Conservation (phyloP, 2,888 invertebrate species). For the Aspidiotus rigidus region DNA sequence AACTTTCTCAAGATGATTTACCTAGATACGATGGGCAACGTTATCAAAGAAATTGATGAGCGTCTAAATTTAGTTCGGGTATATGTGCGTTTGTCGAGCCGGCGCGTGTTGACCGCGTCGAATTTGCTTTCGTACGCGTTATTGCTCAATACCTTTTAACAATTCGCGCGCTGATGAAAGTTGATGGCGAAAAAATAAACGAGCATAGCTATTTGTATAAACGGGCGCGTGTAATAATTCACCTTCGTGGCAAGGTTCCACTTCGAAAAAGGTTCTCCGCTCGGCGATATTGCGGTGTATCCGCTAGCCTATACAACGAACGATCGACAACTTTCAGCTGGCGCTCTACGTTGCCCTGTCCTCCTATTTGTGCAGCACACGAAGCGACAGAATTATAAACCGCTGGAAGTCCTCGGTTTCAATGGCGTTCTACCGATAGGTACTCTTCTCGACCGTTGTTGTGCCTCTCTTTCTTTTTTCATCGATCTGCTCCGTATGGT, state of each 20-base stretch:
- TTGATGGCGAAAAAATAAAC: too few species aligned
- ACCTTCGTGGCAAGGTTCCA: constrained; percentile 10
- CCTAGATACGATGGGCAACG: too few species aligned
- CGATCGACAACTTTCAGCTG: constrained; percentile 1
- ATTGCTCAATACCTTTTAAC: too few species aligned
- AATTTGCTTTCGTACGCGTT: too few species aligned
- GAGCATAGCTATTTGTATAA: too few species aligned
- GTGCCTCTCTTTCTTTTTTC: neutral
- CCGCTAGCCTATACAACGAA: neutral
- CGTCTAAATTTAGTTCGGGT: too few species aligned
- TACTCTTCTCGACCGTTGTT: neutral
- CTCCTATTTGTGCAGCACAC: neutral
- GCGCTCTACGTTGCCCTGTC: neutral
- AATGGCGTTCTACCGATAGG: constrained; percentile 9
- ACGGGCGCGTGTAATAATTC: neutral
- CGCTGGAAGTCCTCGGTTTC: constrained; percentile 31
- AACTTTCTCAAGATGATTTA: too few species aligned
- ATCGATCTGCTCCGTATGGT: neutral
- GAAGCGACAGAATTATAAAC: constrained; percentile 8
- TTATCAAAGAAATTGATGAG: too few species aligned
- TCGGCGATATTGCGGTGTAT: constrained; percentile 6
- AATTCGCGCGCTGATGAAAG: too few species aligned
- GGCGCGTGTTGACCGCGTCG: too few species aligned
- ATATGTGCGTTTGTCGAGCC: too few species aligned
- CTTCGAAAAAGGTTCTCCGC: constrained; percentile 8